phyloP scores from a whole-genome alignment of 1,140 invertebrate genomes.

The Papilio machaon region DNA sequence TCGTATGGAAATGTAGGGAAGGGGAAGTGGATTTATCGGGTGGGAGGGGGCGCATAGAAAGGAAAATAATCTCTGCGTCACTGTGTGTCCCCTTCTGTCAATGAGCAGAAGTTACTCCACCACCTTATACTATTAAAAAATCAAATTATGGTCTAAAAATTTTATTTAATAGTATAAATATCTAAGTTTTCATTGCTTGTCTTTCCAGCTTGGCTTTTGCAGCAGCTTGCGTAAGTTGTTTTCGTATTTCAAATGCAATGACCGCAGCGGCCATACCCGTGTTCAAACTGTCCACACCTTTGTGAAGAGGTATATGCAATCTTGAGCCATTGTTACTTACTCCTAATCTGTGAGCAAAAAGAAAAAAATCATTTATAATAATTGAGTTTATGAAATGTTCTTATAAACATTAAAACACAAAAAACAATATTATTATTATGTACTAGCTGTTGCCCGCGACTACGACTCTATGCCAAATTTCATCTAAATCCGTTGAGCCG shows the following conservation, averaged over 20 bases:
- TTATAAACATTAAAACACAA: no score
- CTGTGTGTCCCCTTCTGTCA: no score
- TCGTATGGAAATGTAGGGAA: no score
- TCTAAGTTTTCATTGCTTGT: constrained; percentile 39
- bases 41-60: no score
- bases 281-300: constrained; percentile 93
- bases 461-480: no score
- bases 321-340: constrained; percentile 83
- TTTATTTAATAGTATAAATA: constrained; percentile 1
- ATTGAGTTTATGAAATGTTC: background rate
- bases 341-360: constrained; percentile 66
- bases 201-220: constrained; percentile 55
- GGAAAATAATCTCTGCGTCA: no score
- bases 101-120: no score
- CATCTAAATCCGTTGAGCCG: no score
- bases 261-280: constrained; percentile 90
- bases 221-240: constrained; percentile 83
- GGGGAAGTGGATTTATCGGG: no score
- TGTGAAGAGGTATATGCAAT: constrained; percentile 90
- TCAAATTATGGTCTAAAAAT: background rate
- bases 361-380: background rate
- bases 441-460: no score
- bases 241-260: constrained; percentile 92
- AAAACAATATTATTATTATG: no score
- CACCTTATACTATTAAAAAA: background rate